phyloP scores from a whole-genome alignment of 2,113 vertebrate species.

The Piaya cayana region DNA sequence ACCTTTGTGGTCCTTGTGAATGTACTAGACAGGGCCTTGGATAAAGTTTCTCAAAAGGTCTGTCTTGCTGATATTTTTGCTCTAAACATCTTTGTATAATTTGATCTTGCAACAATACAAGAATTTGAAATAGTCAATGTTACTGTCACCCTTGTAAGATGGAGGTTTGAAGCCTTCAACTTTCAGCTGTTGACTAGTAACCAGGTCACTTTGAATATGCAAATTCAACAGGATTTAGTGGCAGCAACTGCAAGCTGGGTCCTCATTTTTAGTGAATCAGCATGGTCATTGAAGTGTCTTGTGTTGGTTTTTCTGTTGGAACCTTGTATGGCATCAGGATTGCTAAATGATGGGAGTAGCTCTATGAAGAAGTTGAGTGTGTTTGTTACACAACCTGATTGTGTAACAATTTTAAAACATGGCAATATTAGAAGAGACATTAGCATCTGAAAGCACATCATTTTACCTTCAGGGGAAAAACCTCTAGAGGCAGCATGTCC shows the following conservation, averaged over 20 bases:
- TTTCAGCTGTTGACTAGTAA: background rate
- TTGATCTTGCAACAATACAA: no score
- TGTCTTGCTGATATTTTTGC: background rate
- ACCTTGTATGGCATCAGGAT: background rate
- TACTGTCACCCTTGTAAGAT: fast-evolving
- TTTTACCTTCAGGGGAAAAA: background rate
- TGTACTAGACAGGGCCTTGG: background rate
- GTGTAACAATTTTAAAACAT: slow-evolving; percentile 29
- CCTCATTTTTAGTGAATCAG: background rate
- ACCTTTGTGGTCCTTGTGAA: background rate
- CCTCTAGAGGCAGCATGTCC: background rate
- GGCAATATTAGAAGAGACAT: slow-evolving; percentile 40
- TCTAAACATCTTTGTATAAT: background rate
- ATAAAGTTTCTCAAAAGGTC: background rate
- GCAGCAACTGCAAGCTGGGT: background rate
- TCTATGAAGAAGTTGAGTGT: background rate
- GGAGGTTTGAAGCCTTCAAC: background rate
- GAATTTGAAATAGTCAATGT: no score
- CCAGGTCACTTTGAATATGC: background rate
- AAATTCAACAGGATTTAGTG: background rate
- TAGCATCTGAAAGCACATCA: slow-evolving; percentile 14
- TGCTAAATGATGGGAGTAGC: background rate
- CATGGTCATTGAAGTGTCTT: background rate
- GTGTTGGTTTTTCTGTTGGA: background rate
- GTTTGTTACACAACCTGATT: slow-evolving; percentile 41